Evolutionary conservation across 2,113 vertebrate genomes (phyloP), one percentile per base, ranked within the genome.

Genomic region (Notarius quadriscutis): DNA sequence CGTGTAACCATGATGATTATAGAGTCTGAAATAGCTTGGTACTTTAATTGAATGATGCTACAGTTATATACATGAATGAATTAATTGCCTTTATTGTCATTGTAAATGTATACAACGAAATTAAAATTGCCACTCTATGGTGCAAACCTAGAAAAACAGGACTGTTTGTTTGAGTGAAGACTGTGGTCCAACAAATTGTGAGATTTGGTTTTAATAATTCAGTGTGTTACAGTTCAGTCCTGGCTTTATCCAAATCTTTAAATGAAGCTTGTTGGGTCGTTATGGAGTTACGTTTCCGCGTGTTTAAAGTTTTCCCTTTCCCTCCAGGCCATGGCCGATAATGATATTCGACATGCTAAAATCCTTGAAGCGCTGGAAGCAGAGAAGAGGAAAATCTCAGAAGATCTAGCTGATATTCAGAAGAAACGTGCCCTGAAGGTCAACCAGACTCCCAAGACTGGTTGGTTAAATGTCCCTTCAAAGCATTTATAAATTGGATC

Each of bases 321-420:
- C 20, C 51, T 58, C n/a, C 63, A 99, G 98, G 97, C 96, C 74
- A 94, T 99, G 89, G 96, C 96, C 87, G 97, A 98, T 89, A 97
- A 97, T 57, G 93, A 93, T n/a, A 90, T 99, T 85, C 95, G 69
- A 83, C 97, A 98, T 77, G 95, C 94, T 17, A 97, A 92, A 92
- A 97, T 99, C 90, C 95, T 99, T 63, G 96, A 97, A 80, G 98
- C 97, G 71, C 92, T 99, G 89, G 98, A 99, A 91, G 94, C 91
- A 0, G 98, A 99, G 92, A 99, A 99, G 87, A 96, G 89, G 89
- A 99, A 98, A 93, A 96, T 99, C 81, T 92, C 95, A 74, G 93
- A 92, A 91, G 97, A 99, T 93, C 95, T 99, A 50, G 91, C 95
- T 1, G 91, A 88, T 34, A 95, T 99, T 69, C 97, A 98, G 92